These are phyloP conservation scores for Prionace glauca DNA, from an alignment of 2,797 vertebrate genomes.

Conservation along the genomic window DNA sequence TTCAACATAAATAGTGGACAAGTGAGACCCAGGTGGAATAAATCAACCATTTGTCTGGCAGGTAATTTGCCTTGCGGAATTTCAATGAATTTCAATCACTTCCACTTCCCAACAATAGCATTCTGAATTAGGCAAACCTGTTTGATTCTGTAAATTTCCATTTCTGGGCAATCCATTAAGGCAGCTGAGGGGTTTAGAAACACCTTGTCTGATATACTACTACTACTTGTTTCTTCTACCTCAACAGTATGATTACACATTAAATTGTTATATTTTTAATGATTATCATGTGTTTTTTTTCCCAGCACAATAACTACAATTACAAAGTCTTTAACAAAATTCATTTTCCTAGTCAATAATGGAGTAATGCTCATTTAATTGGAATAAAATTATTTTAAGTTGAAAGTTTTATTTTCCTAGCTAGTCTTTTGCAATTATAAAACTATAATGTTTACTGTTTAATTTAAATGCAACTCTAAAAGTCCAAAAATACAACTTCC, in stretches of 20 bases:
- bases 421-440: background rate
- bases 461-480: background rate
- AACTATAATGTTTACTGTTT: background rate
- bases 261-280: background rate
- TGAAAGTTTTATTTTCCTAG: background rate
- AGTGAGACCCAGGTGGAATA: background rate
- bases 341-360: background rate
- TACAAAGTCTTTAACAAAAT: background rate
- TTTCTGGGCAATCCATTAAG: background rate
- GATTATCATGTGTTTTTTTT: background rate
- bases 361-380: background rate
- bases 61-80: background rate
- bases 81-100: background rate
- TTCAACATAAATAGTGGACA: background rate
- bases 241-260: background rate
- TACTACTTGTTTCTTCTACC: too few species aligned
- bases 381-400: background rate
- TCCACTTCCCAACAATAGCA: background rate
- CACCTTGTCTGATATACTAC: background rate
- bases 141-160: background rate
- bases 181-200: background rate
- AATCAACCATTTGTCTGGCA: background rate
- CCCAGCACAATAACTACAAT: background rate
- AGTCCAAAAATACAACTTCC: background rate
- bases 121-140: background rate